Base-by-base conservation (phyloP, 2,797 vertebrate species). In the Pachyuromys duprasi region DNA sequence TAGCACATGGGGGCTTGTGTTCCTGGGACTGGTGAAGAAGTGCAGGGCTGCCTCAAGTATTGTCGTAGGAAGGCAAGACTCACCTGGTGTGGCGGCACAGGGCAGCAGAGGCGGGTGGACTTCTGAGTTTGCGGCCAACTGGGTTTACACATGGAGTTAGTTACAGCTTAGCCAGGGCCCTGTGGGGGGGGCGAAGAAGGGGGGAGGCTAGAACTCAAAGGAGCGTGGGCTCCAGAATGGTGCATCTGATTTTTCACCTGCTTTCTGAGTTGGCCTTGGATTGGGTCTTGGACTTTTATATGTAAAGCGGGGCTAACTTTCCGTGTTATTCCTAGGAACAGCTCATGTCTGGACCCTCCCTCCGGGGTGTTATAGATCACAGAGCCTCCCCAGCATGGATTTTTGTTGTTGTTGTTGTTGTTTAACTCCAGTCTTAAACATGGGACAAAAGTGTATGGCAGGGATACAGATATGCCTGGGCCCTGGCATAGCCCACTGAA, bases 251-350 rank as follows among this genome's bases (percentile, higher is more conserved):
- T 13, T 95, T 42, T 91, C 45, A 83, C 39, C 33, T 12, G 3
- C 69, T 65, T 79, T 20, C 70, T n/a, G 11, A 36, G 31, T 92
- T 92, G 84, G 84, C 67, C 76, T 75, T 62, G 45, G 90, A 20
- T 80, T 93, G 90, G 93, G 72, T 78, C 84, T 75, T 78, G 49
- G 88, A 20, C 79, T 93, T 12, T 76, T 53, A 3, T 42, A 88
- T 79, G 39, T 94, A 79, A 82, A 92, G 83, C 78, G 82, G 87
- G n/a, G 2, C 53, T 89, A 60, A 91, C 81, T 86, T 36, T 55
- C 42, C 90, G 69, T 92, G 76, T 36, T 92, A 76, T n/a, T 67
- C 53, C 60, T 72, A 60, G 91, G 45, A 93, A 81, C 69, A 90
- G 75, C n/a, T 53, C 70, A 69, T 65, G 5, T 4, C 36, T 74